These are phyloP conservation scores for Pomatostomus ruficeps DNA, from an alignment of 2,113 vertebrate species.

Conservation along the genomic window DNA sequence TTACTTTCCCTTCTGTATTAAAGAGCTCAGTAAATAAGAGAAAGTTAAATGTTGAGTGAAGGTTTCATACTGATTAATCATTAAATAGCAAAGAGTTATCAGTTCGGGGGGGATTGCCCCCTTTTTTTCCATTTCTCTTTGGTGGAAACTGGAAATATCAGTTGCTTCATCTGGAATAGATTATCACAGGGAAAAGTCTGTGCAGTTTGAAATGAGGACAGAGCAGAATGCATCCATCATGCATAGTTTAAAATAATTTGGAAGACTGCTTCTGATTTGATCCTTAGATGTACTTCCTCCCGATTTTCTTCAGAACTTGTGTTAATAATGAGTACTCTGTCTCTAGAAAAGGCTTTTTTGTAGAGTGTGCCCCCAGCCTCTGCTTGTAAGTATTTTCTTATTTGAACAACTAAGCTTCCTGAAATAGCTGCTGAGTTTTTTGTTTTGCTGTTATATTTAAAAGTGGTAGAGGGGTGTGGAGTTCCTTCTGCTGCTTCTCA, in stretches of 20 bases:
- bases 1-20: constrained; percentile 78
- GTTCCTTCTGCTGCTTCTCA: constrained; percentile 59
- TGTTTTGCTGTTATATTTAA: constrained; percentile 50
- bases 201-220: constrained; percentile 41
- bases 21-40: constrained; percentile 64
- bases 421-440: constrained; percentile 44
- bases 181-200: constrained; percentile 7
- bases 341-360: constrained; percentile 19
- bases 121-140: constrained; percentile 5
- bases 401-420: constrained; percentile 39
- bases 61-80: constrained; percentile 6
- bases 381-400: constrained; percentile 46
- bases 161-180: constrained; percentile 57
- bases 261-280: background rate
- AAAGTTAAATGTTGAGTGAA: constrained; percentile 54
- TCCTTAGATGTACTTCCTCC: constrained; percentile 33
- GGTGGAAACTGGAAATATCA: constrained; percentile 45
- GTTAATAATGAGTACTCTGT: constrained; percentile 39
- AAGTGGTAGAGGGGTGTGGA: constrained; percentile 50
- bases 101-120: background rate
- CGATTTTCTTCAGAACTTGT: constrained; percentile 5
- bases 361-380: constrained; percentile 11
- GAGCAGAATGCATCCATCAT: background rate
- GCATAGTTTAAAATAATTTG: constrained; percentile 4
- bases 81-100: constrained; percentile 2